Base-by-base conservation (phyloP, 2,888 invertebrate genomes). In the Erebia palarica region DNA sequence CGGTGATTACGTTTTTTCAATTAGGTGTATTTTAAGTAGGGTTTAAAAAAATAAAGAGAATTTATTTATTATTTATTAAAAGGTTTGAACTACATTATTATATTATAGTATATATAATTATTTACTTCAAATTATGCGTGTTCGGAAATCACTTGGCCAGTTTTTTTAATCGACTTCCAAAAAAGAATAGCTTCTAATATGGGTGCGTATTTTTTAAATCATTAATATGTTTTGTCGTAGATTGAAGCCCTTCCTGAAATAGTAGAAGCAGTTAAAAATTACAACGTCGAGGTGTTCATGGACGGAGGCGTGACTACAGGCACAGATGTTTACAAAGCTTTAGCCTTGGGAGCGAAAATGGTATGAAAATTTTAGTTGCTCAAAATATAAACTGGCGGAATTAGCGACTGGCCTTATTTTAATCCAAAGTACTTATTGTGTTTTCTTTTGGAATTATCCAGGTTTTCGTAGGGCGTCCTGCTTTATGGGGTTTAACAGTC, bases 271-370 rank as follows among this genome's bases (percentile, higher is more conserved):
- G 96, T 96, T 9, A 90, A 83, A 77, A 95, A 95, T 14, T 93
- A 95, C 68, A 93, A 94, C 81, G 91, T 96, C 18, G 96, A 97
- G 80, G 94, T 98, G 9, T 98, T 97, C 88, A 82, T 98, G 81
- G 98, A 98, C 84, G 98, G 98, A 13, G 98, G 98, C 2, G 94
- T 98, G 1, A 94, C 95, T 18, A 95, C 96, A 78, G 98, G 98
- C 16, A 96, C 96, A 5, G 98, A 99, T 86, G 95, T 98, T 13
- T 96, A 98, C 78, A 99, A 98, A 90, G 98, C 98, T 0, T 81
- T 99, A 59, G 97, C 98, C 1, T 91, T 99, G 27, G 99, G 99
- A 13, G 99, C 99, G 1, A 96, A 95, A 91, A 96, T 97, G 95
- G 98, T 97, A 68, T 60, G 64, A n/a, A 64, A 47, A 18, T 3